Base-by-base conservation (phyloP, 1,140 invertebrate genomes). In the Leptinotarsa lineolata region DNA sequence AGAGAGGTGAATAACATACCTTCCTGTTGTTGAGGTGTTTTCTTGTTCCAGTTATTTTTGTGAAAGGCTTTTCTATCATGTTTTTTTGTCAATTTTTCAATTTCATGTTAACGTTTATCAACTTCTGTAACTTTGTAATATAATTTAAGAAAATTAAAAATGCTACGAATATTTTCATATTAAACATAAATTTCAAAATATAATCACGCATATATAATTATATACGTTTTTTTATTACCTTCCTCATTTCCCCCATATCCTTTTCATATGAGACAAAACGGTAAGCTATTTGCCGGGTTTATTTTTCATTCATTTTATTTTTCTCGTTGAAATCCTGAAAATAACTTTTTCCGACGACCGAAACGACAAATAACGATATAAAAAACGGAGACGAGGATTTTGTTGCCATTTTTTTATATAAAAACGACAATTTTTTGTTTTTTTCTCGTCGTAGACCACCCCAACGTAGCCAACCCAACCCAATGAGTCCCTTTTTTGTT, bases 101-200 rank as follows among this genome's bases (percentile, higher is more conserved):
- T 61, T 76, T 76, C 72, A 73, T 75, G 74, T 79, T 65, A 74
- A 77, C 77, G 73, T 77, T 30, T 75, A 75, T 45, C 44, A 48
- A 68, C 58, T 70, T 70, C 69, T 70, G 60, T 63, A 70, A 70
- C 69, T 61, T 78, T 80, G 80, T 82, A 82, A 80, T 30, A 80
- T 81, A 79, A 80, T 82, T 81, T 81, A 76, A 80, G 80, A 75
- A 79, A 76, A 79, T 78, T 80, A 81, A 72, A 77, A 82, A 81
- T 82, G 80, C 81, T 81, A 80, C 81, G 76, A 81, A 83, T 83
- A 83, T 83, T 83, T 83, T 83, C 81, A 81, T 83, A 83, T 81
- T 82, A 82, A 83, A 83, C 73, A 74, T 81, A 79, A 80, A 81
- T 77, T 83, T 81, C 79, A 78, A 83, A 82, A 83, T 81, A 82